A percentile compares a stretch with the other conserved stretches of the same genome.
Conservation (phyloP, 2,888 invertebrate genomes). For the Callinectes sapidus region DNA sequence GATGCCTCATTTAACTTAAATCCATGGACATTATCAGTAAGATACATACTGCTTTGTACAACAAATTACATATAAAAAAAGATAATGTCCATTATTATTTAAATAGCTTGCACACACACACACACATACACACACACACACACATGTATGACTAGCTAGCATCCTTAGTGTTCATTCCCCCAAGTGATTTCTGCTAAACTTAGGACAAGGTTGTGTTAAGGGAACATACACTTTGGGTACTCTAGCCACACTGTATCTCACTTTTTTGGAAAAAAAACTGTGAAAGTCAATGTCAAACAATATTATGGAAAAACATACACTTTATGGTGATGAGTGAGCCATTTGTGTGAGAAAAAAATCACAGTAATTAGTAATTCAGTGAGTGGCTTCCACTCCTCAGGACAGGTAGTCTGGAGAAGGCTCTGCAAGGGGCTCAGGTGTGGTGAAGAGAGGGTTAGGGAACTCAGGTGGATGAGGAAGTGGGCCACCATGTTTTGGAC, state of each 20-base stretch:
- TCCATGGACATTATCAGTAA: slow-evolving; percentile 38
- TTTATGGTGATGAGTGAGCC: background rate
- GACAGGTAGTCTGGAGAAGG: slow-evolving; percentile 87
- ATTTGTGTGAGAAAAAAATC: background rate
- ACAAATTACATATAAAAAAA: slow-evolving; percentile 36
- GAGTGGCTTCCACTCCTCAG: slow-evolving; percentile 55
- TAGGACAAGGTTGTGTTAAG: slow-evolving; percentile 46
- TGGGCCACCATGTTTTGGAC: slow-evolving; percentile 91
- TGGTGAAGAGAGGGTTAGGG: slow-evolving; percentile 93
- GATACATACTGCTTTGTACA: slow-evolving; percentile 60
- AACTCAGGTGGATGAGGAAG: slow-evolving; percentile 96
- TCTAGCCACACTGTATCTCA: slow-evolving; percentile 4
- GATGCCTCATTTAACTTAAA: slow-evolving; percentile 47
- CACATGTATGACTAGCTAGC: slow-evolving; percentile 15
- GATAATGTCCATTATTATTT: background rate
- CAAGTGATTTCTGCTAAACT: slow-evolving; percentile 66
- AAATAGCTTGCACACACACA: background rate
- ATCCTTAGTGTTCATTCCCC: slow-evolving; percentile 5
- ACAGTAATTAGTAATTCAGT: background rate
- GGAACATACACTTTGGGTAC: background rate
- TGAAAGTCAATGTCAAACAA: background rate
- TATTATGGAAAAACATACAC: background rate
- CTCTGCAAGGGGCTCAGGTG: slow-evolving; percentile 87
- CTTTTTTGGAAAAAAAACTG: background rate
- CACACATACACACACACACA: background rate